Evolutionary conservation across 1,140 invertebrate species (phyloP).

Genomic region (Ceratosolen fusciceps): DNA sequence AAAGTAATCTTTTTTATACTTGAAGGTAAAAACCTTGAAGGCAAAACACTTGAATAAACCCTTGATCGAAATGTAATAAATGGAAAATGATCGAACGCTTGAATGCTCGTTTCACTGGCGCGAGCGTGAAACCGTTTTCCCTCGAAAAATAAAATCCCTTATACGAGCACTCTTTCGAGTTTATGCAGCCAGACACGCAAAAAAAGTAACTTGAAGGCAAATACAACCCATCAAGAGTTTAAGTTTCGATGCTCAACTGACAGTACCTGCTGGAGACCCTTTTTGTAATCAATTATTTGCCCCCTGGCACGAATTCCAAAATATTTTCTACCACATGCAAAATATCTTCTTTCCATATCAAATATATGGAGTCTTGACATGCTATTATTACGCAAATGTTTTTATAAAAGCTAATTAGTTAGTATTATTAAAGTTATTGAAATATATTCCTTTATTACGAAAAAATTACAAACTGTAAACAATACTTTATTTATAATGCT

Average conservation of each 20-base stretch:
- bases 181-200: not conserved
- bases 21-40: not conserved
- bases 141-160: constrained; percentile 4
- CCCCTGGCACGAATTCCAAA: not conserved
- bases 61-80: not conserved
- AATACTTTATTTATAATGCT: too few species aligned
- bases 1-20: too few species aligned
- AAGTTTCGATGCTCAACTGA: not conserved
- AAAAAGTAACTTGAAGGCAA: not conserved
- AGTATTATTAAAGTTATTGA: too few species aligned
- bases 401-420: not conserved
- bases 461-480: too few species aligned
- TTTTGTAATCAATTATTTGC: constrained; percentile 8
- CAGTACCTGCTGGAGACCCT: not conserved
- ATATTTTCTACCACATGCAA: not conserved
- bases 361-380: not conserved
- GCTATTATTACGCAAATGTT: not conserved
- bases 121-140: not conserved
- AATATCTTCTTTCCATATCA: not conserved
- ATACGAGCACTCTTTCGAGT: not conserved
- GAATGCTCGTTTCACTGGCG: not conserved
- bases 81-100: not conserved
- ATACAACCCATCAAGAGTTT: not conserved
- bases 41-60: not conserved
- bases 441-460: too few species aligned